Evolutionary conservation across 2,888 invertebrate genomes (phyloP).

Genomic region (Thalpophila matura): DNA sequence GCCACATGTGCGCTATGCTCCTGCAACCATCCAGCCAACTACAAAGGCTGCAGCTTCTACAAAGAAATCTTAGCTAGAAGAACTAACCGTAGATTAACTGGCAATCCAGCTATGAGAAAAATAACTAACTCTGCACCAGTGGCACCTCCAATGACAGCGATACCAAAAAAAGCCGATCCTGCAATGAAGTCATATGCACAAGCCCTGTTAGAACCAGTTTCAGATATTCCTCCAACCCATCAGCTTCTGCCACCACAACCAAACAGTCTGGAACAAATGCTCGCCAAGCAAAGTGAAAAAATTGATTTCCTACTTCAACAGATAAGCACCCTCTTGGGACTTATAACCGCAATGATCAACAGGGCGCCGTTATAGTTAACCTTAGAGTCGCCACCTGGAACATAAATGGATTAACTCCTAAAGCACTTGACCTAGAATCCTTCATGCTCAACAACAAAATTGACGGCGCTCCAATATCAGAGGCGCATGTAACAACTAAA

Average conservation of each 20-base stretch:
- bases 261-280: not conserved
- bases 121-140: not conserved
- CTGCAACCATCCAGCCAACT: constrained; percentile 34
- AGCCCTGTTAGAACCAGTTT: no score
- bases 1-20: constrained; percentile 6
- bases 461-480: constrained; percentile 44
- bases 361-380: not conserved
- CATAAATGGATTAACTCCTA: constrained; percentile 41
- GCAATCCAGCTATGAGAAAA: not conserved
- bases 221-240: not conserved
- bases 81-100: not conserved
- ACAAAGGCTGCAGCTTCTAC: constrained; percentile 32
- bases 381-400: constrained; percentile 25
- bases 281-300: constrained; percentile 5
- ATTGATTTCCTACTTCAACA: constrained; percentile 24
- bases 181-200: no score
- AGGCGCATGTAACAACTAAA: constrained; percentile 21
- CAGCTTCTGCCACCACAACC: not conserved
- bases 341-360: constrained; percentile 18
- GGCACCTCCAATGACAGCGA: not conserved
- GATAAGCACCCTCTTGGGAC: constrained; percentile 34
- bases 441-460: constrained; percentile 5
- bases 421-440: constrained; percentile 22
- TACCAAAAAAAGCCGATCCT: no score
- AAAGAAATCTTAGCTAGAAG: constrained; percentile 13